Conservation (phyloP, 92 coral and sea anemone species). For the Porites lobata region DNA sequence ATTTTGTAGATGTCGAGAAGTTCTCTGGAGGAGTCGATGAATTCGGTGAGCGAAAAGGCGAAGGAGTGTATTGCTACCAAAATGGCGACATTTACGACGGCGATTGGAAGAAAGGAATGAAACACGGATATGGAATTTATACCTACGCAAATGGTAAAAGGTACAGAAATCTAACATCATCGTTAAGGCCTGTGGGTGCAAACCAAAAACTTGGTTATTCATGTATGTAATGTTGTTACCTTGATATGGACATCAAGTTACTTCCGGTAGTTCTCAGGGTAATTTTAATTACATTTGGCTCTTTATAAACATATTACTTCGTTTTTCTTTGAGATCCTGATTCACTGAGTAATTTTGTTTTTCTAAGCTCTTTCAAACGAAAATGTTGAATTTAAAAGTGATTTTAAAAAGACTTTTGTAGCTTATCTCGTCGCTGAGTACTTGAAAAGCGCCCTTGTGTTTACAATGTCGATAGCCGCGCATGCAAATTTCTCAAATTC, state of each 20-base stretch:
- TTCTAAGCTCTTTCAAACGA: background rate
- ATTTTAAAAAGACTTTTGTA: background rate
- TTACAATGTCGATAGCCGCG: background rate
- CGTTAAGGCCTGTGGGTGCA: no score
- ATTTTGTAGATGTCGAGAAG: conserved; percentile 75
- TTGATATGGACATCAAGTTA: background rate
- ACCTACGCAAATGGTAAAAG: conserved; percentile 80
- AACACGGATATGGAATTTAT: conserved; percentile 90
- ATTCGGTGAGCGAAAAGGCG: conserved; percentile 88
- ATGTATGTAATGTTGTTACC: background rate
- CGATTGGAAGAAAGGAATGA: conserved; percentile 93
- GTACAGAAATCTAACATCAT: conserved; percentile 52
- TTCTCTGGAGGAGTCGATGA: conserved; percentile 78
- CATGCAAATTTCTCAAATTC: background rate
- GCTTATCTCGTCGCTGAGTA: no score
- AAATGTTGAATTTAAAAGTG: background rate
- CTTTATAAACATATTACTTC: background rate
- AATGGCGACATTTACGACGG: conserved; percentile 99
- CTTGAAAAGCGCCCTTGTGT: no score
- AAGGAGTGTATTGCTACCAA: conserved; percentile 85
- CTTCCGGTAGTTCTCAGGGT: conserved; percentile 28
- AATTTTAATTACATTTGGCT: no score
- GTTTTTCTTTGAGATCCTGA: conserved; percentile 1
- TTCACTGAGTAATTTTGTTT: background rate
- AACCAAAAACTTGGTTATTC: background rate